Evolutionary conservation across 2,797 vertebrate species (phyloP).

Genomic region (Morus bassanus): DNA sequence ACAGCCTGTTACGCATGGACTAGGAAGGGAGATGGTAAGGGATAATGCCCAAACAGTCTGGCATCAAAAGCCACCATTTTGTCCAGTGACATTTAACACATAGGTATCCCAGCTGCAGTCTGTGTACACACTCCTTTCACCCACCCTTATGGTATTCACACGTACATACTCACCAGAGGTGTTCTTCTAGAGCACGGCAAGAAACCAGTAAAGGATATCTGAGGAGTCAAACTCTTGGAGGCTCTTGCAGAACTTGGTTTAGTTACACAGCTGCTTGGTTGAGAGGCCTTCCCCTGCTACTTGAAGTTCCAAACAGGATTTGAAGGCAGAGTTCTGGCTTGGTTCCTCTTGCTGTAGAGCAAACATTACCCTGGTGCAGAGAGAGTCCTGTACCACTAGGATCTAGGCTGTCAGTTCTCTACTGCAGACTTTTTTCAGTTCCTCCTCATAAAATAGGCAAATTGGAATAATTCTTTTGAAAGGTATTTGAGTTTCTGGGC

Average conservation of each 20-base stretch:
- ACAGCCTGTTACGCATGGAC: not conserved
- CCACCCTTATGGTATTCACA: not conserved
- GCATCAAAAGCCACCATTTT: not conserved
- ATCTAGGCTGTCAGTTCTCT: not conserved
- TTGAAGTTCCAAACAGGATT: constrained; percentile 2
- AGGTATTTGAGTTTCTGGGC: not conserved
- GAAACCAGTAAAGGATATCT: not conserved
- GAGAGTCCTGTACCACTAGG: not conserved
- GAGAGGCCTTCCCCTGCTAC: constrained; percentile 7
- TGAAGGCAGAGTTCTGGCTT: constrained; percentile 23
- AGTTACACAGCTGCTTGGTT: constrained; percentile 13
- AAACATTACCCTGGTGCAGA: constrained; percentile 20
- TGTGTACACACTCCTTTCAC: not conserved
- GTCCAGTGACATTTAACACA: not conserved
- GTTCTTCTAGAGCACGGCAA: constrained; percentile 25
- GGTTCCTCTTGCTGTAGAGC: constrained; percentile 39
- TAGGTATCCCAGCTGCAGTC: not conserved
- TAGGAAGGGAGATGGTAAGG: not conserved
- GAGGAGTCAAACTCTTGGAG: constrained; percentile 1
- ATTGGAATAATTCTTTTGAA: not conserved
- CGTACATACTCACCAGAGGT: constrained; percentile 1
- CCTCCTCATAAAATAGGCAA: not conserved
- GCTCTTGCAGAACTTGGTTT: constrained; percentile 23
- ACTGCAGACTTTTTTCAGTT: not conserved
- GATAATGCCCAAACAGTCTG: not conserved